Evolutionary conservation across 2,888 invertebrate genomes (phyloP).

Genomic region (Sarcophaga caerulescens): DNA sequence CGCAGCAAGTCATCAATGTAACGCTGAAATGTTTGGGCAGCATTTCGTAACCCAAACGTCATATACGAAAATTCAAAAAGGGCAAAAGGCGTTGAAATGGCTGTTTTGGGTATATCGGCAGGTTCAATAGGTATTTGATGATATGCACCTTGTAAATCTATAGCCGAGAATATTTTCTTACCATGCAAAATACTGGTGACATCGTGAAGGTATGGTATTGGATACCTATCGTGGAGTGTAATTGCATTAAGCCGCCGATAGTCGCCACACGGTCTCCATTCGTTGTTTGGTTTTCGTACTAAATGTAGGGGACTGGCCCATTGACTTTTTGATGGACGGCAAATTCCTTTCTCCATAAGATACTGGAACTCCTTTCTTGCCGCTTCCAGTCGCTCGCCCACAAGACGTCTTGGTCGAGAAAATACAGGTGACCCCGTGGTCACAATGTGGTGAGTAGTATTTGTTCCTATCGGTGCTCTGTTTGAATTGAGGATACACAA

Average conservation of each 20-base stretch:
- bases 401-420: no score
- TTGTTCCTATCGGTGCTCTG: background rate
- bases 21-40: constrained; percentile 33
- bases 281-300: no score
- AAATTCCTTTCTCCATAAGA: no score
- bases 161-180: background rate
- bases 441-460: background rate
- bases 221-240: no score
- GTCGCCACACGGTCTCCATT: no score
- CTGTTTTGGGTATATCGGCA: background rate
- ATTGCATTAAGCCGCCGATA: no score
- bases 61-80: background rate
- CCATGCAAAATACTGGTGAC: background rate
- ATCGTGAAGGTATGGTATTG: constrained; percentile 1
- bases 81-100: background rate
- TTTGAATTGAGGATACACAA: constrained; percentile 65
- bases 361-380: no score
- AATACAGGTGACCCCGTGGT: no score
- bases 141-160: background rate
- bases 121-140: background rate
- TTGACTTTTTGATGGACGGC: no score
- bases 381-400: no score
- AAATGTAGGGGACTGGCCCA: no score
- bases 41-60: background rate
- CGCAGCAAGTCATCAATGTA: constrained; percentile 33